Evolutionary conservation across 2,888 invertebrate species (phyloP), one percentile per base, ranked within the genome.

Genomic region (Homarus gammarus): DNA sequence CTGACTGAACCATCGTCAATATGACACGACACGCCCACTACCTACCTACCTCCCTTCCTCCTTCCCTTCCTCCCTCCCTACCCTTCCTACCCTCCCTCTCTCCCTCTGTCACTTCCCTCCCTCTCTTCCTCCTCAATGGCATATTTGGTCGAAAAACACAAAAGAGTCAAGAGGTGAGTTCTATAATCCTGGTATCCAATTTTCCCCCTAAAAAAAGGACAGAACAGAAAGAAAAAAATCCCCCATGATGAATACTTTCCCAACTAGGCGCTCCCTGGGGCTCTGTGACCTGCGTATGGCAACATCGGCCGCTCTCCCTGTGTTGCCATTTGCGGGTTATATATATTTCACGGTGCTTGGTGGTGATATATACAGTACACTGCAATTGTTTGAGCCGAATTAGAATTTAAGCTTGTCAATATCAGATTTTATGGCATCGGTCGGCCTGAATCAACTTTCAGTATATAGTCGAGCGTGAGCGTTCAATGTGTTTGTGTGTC

Each of bases 151-250:
- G 49, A 12, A 49, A 31, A 49, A 49, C 49, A 49, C 49, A 49
- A 49, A 49, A 49, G 49, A 49, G 49, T 56, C 56, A 56, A 56
- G 56, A 56, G 56, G 56, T 56, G 56, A 56, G 56, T 22, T 56
- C 15, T 56, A 56, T 56, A 56, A 18, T 56, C 3, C 56, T 56
- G 18, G 56, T 22, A 22, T 56, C 56, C 56, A 56, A 56, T 56
- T 56, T 18, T 56, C 6, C 5, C 5, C 12, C 12, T 44, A 8
- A 5, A 44, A 5, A 44, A 44, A 44, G 12, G 12, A 44, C 5
- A 44, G 56, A 56, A 22, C 22, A 5, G 22, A 56, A 22, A 56
- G 5, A 5, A 5, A 56, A 56, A 56, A 31, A 31, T 31, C 12
- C 49, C 10, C 49, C 56, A 56, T 44, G 44, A 56, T 56, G 56